These are phyloP conservation scores for Epinotia nisella DNA, from an alignment of 2,888 invertebrate species.

Conservation along the genomic window DNA sequence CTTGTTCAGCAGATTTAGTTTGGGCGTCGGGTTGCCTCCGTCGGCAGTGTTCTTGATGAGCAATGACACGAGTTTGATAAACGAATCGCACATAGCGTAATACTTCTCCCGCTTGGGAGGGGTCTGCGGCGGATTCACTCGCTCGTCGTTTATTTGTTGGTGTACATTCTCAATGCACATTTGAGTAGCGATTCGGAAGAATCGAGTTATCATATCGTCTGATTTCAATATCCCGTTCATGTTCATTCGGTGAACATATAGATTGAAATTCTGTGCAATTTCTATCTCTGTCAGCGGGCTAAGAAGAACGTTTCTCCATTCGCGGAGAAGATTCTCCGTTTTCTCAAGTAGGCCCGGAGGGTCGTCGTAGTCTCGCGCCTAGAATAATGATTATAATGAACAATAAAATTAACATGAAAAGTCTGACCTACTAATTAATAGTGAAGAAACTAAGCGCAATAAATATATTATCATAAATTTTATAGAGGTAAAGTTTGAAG, in stretches of 20 bases:
- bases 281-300: constrained; percentile 92
- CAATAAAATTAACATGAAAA: not conserved
- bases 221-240: constrained; percentile 95
- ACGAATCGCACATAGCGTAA: constrained; percentile 97
- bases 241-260: constrained; percentile 99
- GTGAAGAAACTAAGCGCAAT: no score
- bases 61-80: constrained; percentile 95
- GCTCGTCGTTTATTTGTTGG: constrained; percentile 90
- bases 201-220: constrained; percentile 98
- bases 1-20: constrained; percentile 98
- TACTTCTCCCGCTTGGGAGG: constrained; percentile 92
- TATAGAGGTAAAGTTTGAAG: no score
- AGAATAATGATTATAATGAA: constrained; percentile 15
- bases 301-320: constrained; percentile 97
- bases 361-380: constrained; percentile 92
- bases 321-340: constrained; percentile 96
- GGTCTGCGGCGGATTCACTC: constrained; percentile 86
- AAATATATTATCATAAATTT: no score
- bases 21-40: constrained; percentile 95
- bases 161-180: constrained; percentile 98
- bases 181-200: constrained; percentile 98
- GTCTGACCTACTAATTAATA: not conserved
- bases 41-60: constrained; percentile 98
- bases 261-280: constrained; percentile 94
- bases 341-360: constrained; percentile 97